A percentile compares a stretch with the other conserved stretches of the same genome.
Conservation (phyloP, 2,888 invertebrate genomes). For the Epinotia demarniana region DNA sequence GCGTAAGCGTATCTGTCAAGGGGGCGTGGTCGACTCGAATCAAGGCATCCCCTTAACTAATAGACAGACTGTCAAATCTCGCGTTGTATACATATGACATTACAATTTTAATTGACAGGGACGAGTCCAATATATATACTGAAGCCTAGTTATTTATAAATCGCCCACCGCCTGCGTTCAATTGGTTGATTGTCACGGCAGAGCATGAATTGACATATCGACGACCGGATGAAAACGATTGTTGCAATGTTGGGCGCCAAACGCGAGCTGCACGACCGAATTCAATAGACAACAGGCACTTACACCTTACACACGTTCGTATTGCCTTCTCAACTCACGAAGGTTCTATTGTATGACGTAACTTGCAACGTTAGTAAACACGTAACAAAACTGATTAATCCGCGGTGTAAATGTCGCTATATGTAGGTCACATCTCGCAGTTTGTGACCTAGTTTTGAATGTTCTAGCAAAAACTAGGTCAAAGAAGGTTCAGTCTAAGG, state of each 20-base stretch:
- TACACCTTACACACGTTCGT: neutral
- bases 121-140: slow-evolving; percentile 9
- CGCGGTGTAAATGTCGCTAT: slow-evolving; percentile 15
- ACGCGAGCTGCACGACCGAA: neutral
- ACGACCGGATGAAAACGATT: slow-evolving; percentile 59
- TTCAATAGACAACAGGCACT: neutral
- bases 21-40: too few relatives aligned
- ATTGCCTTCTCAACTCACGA: neutral
- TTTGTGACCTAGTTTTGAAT: slow-evolving; percentile 1
- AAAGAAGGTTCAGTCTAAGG: too few relatives aligned
- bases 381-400: slow-evolving; percentile 28
- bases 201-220: slow-evolving; percentile 47
- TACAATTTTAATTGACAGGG: neutral
- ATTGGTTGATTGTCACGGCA: slow-evolving; percentile 54
- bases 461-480: neutral
- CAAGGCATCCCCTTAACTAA: too few relatives aligned
- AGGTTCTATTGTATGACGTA: slow-evolving; percentile 20
- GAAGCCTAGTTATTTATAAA: slow-evolving; percentile 28
- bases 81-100: too few relatives aligned
- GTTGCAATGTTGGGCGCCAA: slow-evolving; percentile 50
- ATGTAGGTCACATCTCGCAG: slow-evolving; percentile 24
- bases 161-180: slow-evolving; percentile 47
- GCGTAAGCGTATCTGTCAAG: too few relatives aligned
- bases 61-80: too few relatives aligned
- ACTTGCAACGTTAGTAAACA: slow-evolving; percentile 26